Evolutionary conservation across 2,113 vertebrate species (phyloP), one percentile per base, ranked within the genome.

Genomic region (Takifugu flavidus): DNA sequence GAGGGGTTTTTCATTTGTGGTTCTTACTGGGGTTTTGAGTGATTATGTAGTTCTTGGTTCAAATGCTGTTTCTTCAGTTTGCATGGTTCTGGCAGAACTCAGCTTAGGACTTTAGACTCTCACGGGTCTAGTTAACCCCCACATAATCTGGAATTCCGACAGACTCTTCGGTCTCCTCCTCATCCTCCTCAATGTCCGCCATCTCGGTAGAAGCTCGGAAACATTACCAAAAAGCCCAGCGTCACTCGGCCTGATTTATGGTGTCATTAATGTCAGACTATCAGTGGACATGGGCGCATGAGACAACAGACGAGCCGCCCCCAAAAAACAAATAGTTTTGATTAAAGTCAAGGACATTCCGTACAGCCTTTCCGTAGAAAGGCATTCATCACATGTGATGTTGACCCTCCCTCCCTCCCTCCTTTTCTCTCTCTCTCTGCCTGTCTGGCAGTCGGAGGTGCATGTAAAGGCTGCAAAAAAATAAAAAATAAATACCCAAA

Each of bases 261-360:
- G 91, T 95, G 93, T 94, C 92, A 95, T 98, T 97, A 96, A 95
- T 96, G 94, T 98, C 95, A 96, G 93, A 93, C 93, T 96, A 96
- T 98, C 96, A 95, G 94, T 97, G 93, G 95, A 96, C 94, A 95
- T 95, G 93, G 96, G 91, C 90, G 92, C 93, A 94, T 80, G 93
- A 96, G 94, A 96, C 93, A 95, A 94, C 93, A 93, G 93, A 92
- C 93, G 91, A 94, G 91, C 93, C 94, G 91, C 80, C 82, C 80
- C 74, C 45, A 47, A 82, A 87, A 88, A 97, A 96, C 93, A 96
- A 98, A 97, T 95, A 96, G 94, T 95, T 98, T 98, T 98, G 95
- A 98, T 98, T 97, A 96, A 98, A 96, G 92, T 95, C 95, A 98
- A 98, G 95, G 96, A 97, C 95, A 78, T 95, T 98, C 89, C 79